Evolutionary conservation across 2,113 vertebrate genomes (phyloP), one percentile per base, ranked within the genome.

Genomic region (Delphinus delphis): DNA sequence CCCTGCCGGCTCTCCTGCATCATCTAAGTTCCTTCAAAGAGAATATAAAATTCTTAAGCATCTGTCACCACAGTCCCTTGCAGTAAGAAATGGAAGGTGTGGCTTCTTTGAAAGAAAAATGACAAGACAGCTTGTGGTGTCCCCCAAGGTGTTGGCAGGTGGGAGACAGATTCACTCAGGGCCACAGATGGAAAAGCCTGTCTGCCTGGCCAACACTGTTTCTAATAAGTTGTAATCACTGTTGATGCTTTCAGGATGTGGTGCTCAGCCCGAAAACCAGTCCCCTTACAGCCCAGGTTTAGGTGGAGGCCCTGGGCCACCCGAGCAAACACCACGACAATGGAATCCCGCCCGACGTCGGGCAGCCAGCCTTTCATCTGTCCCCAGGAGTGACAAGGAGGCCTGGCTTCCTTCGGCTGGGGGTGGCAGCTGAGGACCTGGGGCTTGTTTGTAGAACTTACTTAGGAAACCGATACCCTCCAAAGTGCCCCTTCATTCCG

Each of bases 401-500:
- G 26, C 67, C 76, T 79, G 83, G 63, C 82, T 88, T 47, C 70
- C 97, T 95, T 93, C 62, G 41, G 80, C 70, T 6, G 25, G 67
- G 1, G 18, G 67, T 50, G 71, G 82, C 0, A 17, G 60, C 41
- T 82, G 28, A 74, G 0, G 0, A 50, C 62, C 6, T 86, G 36
- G 21, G 53, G 70, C 95, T 97, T 98, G 63, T 98, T 98, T 97
- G 97, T 73, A 94, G 97, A 97, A 86, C 77, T 97, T 97, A 88
- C 97, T 91, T 97, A 96, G 97, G 99, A 99, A 99, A 99, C 95
- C 25, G 98, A 99, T 99, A 98, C 96, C 96, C 92, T 97, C 97
- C 81, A 98, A 98, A 99, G 97, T 96, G 97, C 98, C 97, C 98
- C 98, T 98, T 98, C 91, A 97, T 98, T 98, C 98, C 88, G 44